These are phyloP conservation scores for Pelodytes ibericus DNA, from an alignment of 2,797 vertebrate genomes.

Conservation along the genomic window DNA sequence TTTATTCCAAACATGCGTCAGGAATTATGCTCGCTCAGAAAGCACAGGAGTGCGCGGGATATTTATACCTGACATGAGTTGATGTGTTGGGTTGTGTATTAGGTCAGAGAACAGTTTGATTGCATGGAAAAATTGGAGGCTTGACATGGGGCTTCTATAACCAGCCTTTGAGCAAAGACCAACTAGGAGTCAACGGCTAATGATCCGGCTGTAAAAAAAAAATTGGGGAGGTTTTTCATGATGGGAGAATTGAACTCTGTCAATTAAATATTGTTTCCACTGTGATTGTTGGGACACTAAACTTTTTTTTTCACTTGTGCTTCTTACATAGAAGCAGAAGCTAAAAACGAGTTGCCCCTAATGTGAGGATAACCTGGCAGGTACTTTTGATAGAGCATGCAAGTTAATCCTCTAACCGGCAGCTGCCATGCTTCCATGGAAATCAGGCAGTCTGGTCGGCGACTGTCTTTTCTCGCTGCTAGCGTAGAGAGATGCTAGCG, in stretches of 20 bases:
- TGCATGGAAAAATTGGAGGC: neutral
- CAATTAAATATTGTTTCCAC: too few relatives aligned
- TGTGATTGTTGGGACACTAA: too few relatives aligned
- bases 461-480: too few relatives aligned
- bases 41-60: neutral
- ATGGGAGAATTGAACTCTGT: conserved; percentile 1
- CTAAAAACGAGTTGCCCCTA: too few relatives aligned
- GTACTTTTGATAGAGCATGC: too few relatives aligned
- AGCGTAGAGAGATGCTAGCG: too few relatives aligned
- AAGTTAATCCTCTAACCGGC: too few relatives aligned
- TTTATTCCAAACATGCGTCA: conserved; percentile 38
- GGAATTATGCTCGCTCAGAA: conserved; percentile 5
- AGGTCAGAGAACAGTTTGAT: conserved; percentile 22
- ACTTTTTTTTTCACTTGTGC: too few relatives aligned
- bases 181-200: neutral
- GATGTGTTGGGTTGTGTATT: neutral
- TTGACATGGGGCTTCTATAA: conserved; percentile 10
- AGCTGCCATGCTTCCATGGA: too few relatives aligned
- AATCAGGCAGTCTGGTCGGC: too few relatives aligned
- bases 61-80: neutral
- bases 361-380: too few relatives aligned
- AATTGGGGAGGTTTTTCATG: conserved; percentile 17
- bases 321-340: too few relatives aligned
- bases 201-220: conserved; percentile 14
- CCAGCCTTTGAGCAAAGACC: neutral